phyloP scores from a whole-genome alignment of 2,113 vertebrate genomes.

The Brachionichthys hirsutus region DNA sequence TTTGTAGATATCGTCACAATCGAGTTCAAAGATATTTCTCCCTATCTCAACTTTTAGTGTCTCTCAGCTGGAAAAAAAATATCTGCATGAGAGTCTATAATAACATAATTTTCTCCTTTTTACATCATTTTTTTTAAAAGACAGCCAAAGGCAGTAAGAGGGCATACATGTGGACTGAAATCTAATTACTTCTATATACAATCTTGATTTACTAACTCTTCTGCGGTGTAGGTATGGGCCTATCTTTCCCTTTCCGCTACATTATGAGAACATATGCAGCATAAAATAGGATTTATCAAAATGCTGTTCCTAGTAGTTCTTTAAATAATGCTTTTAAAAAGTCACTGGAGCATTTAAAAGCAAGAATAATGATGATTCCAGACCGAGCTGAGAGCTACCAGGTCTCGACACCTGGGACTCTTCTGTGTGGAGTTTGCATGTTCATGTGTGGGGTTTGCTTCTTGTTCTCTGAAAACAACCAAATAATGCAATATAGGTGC shows the following conservation, averaged over 20 bases:
- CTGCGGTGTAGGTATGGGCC: slow-evolving; percentile 23
- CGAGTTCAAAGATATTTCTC: slow-evolving; percentile 17
- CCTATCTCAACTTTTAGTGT: slow-evolving; percentile 19
- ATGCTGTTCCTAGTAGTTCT: no score
- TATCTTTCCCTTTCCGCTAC: no score
- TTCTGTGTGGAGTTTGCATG: no score
- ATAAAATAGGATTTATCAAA: no score
- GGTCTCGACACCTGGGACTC: no score
- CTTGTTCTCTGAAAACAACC: no score
- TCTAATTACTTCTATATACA: slow-evolving; percentile 50
- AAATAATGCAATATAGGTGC: no score
- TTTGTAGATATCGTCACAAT: slow-evolving; percentile 26
- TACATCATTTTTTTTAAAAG: slow-evolving; percentile 44
- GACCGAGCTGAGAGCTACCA: no score
- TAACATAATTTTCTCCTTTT: slow-evolving; percentile 13
- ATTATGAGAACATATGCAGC: slow-evolving; percentile 21
- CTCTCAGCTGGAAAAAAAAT: slow-evolving; percentile 13
- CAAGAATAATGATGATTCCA: neutral
- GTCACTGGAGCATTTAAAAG: neutral
- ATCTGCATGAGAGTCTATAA: slow-evolving; percentile 21
- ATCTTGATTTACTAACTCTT: slow-evolving; percentile 41
- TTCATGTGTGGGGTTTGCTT: no score
- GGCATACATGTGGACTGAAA: slow-evolving; percentile 46
- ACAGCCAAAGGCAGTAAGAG: slow-evolving; percentile 44
- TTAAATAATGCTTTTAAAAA: slow-evolving; percentile 22